Evolutionary conservation across 2,113 vertebrate genomes (phyloP), one percentile per base, ranked within the genome.

Genomic region (Muntiacus muntjak): DNA sequence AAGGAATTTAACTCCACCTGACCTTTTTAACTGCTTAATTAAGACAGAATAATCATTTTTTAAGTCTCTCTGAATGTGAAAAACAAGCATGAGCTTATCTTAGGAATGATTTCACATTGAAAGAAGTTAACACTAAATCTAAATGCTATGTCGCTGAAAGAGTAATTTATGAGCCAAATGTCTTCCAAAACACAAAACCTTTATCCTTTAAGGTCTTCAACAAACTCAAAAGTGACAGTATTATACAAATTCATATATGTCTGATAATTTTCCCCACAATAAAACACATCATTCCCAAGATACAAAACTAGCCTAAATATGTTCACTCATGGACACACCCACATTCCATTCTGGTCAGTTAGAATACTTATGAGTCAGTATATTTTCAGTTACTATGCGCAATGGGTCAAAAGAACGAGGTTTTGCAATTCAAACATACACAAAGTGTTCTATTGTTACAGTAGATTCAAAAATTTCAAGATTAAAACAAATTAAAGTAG

Each of bases 361-460:
- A 95, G 94, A 13, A 71, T 8, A 40, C 57, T 71, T 60, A 74
- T 91, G 91, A 98, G 87, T 97, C 81, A 97, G 55, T 0, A 8
- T 8, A 97, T 94, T 84, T 98, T 98, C 95, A 96, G 96, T 98
- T 97, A 87, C 95, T 85, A 74, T n/a, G 95, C 89, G 52, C 45
- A 89, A 92, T 74, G 50, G 93, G 93, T 98, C 98, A 98, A 96
- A 98, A 96, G 97, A 99, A 98, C 98, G 98, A 91, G 62, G 0
- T 33, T 97, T 93, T 98, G 97, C 92, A 96, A 97, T 96, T 97
- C 91, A 79, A 91, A 96, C 2, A 91, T 57, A 90, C 76, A 98
- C 97, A 98, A 40, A 98, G 55, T 21, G 12, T 96, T 98, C 98
- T 97, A 74, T 5, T 96, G 96, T 87, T 88, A 91, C 23, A 95